Conservation (phyloP, 2,888 invertebrate species). For the Synergus japonicus region DNA sequence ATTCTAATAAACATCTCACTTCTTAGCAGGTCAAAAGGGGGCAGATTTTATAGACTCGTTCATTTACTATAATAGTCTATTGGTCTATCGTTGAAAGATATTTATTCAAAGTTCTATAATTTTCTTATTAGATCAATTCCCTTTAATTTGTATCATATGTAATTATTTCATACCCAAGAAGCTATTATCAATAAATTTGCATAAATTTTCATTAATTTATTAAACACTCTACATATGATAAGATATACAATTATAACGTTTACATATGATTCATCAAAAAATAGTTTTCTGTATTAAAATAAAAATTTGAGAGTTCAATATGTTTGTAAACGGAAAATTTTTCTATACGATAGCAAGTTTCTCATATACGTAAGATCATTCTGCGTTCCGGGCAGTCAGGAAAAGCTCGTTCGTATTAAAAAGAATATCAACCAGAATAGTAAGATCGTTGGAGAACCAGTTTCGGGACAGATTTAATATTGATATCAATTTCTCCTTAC, state of each 20-base stretch:
- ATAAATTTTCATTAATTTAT: neutral
- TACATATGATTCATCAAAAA: neutral
- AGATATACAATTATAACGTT: neutral
- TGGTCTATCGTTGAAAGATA: neutral
- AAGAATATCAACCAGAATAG: neutral
- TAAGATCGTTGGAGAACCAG: slow-evolving; percentile 19
- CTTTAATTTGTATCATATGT: neutral
- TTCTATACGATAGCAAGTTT: neutral
- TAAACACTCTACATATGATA: neutral
- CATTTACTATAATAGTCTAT: neutral
- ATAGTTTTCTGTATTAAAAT: neutral
- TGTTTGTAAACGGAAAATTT: neutral
- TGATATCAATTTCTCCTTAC: slow-evolving; percentile 67
- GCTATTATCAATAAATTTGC: neutral
- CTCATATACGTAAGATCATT: neutral
- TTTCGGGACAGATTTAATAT: slow-evolving; percentile 55
- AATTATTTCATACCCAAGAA: neutral
- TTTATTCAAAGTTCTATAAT: slow-evolving; percentile 20
- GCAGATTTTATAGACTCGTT: slow-evolving; percentile 18
- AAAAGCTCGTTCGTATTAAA: neutral
- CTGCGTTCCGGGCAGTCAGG: neutral
- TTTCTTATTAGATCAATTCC: slow-evolving; percentile 8
- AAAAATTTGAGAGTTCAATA: neutral
- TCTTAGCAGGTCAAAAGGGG: slow-evolving; percentile 15
- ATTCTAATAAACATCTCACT: slow-evolving; percentile 24